Evolutionary conservation across 1,140 invertebrate genomes (phyloP).

Genomic region (Wiebesia pumilae): DNA sequence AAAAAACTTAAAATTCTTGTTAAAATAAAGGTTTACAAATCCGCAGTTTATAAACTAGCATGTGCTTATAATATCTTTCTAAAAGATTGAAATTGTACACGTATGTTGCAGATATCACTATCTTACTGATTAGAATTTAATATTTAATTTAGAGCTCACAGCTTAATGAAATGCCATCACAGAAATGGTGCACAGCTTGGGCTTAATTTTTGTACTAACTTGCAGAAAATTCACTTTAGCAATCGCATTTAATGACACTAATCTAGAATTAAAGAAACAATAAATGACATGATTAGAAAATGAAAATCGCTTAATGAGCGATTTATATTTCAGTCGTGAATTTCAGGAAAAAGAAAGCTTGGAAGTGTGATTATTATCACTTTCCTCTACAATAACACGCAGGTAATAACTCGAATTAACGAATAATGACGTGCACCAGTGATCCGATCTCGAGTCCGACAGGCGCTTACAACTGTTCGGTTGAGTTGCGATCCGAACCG

Average conservation of each 20-base stretch:
- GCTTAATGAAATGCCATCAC: not conserved
- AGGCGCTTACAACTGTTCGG: constrained; percentile 38
- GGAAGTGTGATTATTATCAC: constrained; percentile 39
- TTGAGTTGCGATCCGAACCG: not conserved
- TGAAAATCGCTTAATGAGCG: not conserved
- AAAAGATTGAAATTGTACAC: not conserved
- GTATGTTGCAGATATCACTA: not conserved
- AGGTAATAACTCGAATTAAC: constrained; percentile 53
- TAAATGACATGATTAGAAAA: not conserved
- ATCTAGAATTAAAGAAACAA: constrained; percentile 1
- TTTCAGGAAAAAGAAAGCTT: not conserved
- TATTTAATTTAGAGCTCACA: not conserved
- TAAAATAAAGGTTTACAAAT: not conserved
- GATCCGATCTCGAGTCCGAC: constrained; percentile 45
- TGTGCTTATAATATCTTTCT: not conserved
- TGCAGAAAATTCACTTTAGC: constrained; percentile 18
- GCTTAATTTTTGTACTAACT: not conserved
- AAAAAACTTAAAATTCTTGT: too few species aligned
- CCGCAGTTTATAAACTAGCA: not conserved
- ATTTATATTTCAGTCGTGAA: constrained; percentile 21
- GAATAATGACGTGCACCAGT: constrained; percentile 44
- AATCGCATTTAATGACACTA: not conserved
- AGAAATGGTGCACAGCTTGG: not conserved
- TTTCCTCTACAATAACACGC: constrained; percentile 25
- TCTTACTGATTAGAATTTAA: not conserved